Evolutionary conservation across 2,797 vertebrate species (phyloP).

Genomic region (Prionace glauca): DNA sequence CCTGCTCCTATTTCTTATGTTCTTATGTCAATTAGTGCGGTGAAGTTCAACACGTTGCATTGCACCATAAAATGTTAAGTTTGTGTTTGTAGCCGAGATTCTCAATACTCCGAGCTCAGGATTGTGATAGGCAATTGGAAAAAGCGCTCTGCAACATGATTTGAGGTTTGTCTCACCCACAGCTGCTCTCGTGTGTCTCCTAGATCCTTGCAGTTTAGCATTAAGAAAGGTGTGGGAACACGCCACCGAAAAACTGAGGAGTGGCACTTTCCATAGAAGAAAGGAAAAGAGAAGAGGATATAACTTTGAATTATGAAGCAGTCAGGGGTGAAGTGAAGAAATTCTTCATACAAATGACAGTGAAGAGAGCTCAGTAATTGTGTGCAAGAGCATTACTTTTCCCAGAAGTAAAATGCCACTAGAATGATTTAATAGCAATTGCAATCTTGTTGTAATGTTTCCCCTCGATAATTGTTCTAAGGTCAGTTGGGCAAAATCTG

Average conservation of each 20-base stretch:
- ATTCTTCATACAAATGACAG: neutral
- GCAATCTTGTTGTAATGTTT: constrained; percentile 27
- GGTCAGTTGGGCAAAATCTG: constrained; percentile 26
- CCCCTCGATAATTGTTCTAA: constrained; percentile 22
- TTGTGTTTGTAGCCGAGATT: neutral
- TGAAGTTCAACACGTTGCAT: neutral
- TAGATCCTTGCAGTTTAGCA: neutral
- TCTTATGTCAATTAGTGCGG: neutral
- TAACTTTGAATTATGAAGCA: constrained; percentile 1
- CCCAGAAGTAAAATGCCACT: neutral
- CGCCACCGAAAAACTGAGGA: neutral
- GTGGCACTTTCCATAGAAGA: neutral
- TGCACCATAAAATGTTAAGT: neutral
- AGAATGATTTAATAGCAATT: constrained; percentile 28
- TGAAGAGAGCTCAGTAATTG: neutral
- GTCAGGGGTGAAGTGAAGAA: neutral
- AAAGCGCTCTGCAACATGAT: neutral
- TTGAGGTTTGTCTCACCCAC: neutral
- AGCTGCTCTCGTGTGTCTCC: neutral
- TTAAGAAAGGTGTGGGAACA: neutral
- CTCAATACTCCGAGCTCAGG: neutral
- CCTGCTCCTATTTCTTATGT: no score
- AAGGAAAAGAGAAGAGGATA: neutral
- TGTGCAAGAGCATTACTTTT: neutral
- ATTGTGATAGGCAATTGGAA: neutral